A percentile compares a stretch with the other conserved stretches of the same genome.
phyloP scores from a whole-genome alignment of 2,113 vertebrate species.

The Jaculus jaculus region DNA sequence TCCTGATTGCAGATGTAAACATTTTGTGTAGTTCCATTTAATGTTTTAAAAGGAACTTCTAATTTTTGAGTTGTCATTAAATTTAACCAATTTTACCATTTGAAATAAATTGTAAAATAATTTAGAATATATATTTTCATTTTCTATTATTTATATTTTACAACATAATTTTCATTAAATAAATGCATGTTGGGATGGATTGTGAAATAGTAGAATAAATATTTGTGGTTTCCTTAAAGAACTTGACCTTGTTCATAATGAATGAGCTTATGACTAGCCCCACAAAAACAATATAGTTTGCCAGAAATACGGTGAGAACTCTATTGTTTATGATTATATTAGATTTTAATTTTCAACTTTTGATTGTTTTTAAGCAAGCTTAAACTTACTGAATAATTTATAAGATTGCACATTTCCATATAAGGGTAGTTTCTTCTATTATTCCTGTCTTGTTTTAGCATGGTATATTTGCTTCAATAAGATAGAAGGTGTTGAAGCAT shows the following conservation, averaged over 20 bases:
- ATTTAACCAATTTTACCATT: background rate
- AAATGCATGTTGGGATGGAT: background rate
- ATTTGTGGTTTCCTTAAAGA: background rate
- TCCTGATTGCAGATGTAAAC: background rate
- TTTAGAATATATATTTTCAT: background rate
- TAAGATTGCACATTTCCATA: background rate
- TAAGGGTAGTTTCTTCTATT: background rate
- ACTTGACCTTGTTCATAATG: background rate
- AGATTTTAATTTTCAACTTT: background rate
- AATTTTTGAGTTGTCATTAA: background rate
- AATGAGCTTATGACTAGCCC: background rate
- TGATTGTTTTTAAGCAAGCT: background rate
- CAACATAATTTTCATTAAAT: background rate
- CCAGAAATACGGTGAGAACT: background rate
- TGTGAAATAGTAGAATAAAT: background rate
- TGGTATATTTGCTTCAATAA: background rate
- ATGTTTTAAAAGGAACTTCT: background rate
- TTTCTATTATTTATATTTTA: background rate
- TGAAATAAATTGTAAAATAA: conserved; percentile 13
- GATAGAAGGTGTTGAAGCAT: background rate
- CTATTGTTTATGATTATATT: background rate
- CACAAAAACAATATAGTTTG: background rate
- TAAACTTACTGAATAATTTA: background rate
- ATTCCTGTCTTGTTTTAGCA: background rate
- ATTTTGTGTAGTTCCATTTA: background rate